These are phyloP conservation scores for Listronotus bonariensis DNA, from an alignment of 1,140 invertebrate species.

Conservation along the genomic window DNA sequence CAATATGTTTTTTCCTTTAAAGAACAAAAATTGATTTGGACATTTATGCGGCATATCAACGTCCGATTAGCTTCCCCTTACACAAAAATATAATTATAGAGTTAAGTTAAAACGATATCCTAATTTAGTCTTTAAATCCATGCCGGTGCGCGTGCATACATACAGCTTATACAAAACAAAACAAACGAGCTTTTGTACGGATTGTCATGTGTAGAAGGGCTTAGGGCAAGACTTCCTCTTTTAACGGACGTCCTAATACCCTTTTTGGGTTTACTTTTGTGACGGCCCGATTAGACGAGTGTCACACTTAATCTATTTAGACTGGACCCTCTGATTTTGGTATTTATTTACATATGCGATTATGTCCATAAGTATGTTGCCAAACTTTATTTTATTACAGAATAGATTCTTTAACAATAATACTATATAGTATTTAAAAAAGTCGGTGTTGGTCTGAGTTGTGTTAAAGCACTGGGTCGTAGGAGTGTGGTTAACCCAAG, in stretches of 20 bases:
- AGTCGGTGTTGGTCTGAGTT: no score
- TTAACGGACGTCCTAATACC: conserved; percentile 35
- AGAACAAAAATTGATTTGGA: no score
- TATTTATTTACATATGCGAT: conserved; percentile 30
- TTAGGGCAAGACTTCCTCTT: conserved; percentile 34
- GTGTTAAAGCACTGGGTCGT: no score
- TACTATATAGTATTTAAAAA: no score
- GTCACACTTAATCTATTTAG: conserved; percentile 37
- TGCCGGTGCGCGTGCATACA: conserved; percentile 13
- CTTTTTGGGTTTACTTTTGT: conserved; percentile 35
- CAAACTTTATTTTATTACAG: not conserved
- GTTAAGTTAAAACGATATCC: conserved; percentile 14
- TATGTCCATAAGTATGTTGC: conserved; percentile 6
- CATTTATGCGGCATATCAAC: not conserved
- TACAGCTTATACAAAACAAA: conserved; percentile 20
- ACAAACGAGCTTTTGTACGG: conserved; percentile 30
- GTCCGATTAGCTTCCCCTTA: not conserved
- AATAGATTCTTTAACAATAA: no score
- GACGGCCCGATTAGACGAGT: conserved; percentile 33
- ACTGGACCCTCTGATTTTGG: conserved; percentile 17
- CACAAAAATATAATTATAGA: not conserved
- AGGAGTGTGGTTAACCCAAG: no score
- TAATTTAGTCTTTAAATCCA: conserved; percentile 16
- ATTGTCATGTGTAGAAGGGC: conserved; percentile 37
- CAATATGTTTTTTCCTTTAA: no score